Percentiles rank a stretch among this genome's conserved stretches.
These are phyloP conservation scores for Eugnorisma glareosa DNA, from an alignment of 2,888 invertebrate genomes.

Conservation along the genomic window DNA sequence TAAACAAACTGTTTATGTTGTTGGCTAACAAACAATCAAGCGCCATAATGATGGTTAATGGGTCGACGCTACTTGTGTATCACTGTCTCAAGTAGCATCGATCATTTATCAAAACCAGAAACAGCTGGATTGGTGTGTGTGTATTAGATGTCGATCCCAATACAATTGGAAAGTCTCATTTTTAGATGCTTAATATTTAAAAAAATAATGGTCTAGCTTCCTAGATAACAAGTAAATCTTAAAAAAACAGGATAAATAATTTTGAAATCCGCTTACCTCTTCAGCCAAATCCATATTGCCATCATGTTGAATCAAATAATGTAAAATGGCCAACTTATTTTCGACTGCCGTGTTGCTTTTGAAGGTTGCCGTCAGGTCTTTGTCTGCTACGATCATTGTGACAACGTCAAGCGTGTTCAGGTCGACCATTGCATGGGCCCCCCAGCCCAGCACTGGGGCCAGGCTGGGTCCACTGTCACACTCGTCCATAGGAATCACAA, in stretches of 20 bases:
- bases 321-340: slow-evolving; percentile 95
- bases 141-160: background rate
- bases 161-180: background rate
- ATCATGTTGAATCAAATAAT: slow-evolving; percentile 95
- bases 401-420: slow-evolving; percentile 93
- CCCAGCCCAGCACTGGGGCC: slow-evolving; percentile 92
- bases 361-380: slow-evolving; percentile 92
- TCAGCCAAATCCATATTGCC: slow-evolving; percentile 94
- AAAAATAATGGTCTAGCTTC: background rate
- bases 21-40: background rate
- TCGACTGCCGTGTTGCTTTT: slow-evolving; percentile 92
- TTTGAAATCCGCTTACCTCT: slow-evolving; percentile 87
- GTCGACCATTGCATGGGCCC: slow-evolving; percentile 91
- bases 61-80: background rate
- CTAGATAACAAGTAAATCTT: background rate
- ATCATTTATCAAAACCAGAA: background rate
- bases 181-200: background rate
- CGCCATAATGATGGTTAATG: background rate
- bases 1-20: background rate
- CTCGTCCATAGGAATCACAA: slow-evolving; percentile 92
- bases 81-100: background rate
- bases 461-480: slow-evolving; percentile 91
- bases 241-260: background rate
- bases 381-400: slow-evolving; percentile 92
- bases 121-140: background rate